Base-by-base conservation (phyloP, 2,888 invertebrate species). In the Metacarcinus magister region DNA sequence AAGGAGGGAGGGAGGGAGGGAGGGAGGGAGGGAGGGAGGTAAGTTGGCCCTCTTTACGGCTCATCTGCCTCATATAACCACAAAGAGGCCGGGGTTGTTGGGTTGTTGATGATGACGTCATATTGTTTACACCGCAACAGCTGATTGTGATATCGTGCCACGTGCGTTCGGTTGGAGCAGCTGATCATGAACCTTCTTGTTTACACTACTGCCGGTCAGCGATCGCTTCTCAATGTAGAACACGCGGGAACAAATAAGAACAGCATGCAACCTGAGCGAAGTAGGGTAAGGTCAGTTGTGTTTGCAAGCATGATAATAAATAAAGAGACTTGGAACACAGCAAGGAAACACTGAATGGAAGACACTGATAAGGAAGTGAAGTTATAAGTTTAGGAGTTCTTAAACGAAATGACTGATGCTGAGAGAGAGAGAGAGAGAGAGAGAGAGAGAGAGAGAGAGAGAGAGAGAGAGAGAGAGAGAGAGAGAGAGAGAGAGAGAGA, bases 401-500 rank as follows among this genome's bases (percentile, higher is more conserved):
- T 46, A 10, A n/a, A n/a, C n/a, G n/a, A n/a, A 54, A 54, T 54
- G 54, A 13, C 13, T 54, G 54, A n/a, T n/a, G n/a, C n/a, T n/a
- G n/a, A n/a, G n/a, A n/a, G n/a, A n/a, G n/a, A n/a, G n/a, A n/a
- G n/a, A 54, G 13, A 54, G 13, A 54, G 13, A 54, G 7, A 60
- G 5, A 19, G 5, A 10, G 23, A 60, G 60, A 60, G 23, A 60
- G 60, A 60, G 23, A 60, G 23, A 19, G 60, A 60, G 23, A 23
- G 60, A 67, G 7, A 54, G 54, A 67, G 67, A 67, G 32, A 32
- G 32, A 82, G 82, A 32, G 32, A 82, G 82, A 82, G 32, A 82
- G 32, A 82, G 82, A 82, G 82, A 82, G 28, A 82, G 82, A 82
- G 28, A 82, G 82, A 82, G 28, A 82, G 32, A 82, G 28, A 82